These are phyloP conservation scores for Lycophotia porphyrea DNA, from an alignment of 2,888 invertebrate species.

Conservation along the genomic window DNA sequence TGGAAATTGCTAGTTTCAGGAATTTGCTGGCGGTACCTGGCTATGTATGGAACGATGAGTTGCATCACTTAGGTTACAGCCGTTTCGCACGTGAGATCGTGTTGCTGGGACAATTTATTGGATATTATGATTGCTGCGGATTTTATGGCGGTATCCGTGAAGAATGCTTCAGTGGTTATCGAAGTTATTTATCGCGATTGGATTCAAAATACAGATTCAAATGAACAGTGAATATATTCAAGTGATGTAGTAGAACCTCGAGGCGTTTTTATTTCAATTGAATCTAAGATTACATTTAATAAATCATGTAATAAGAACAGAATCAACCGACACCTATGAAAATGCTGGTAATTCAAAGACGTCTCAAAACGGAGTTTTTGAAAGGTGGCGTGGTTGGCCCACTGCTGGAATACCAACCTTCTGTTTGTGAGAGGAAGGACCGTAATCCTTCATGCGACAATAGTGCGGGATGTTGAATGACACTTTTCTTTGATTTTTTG, in stretches of 20 bases:
- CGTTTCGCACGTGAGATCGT: slow-evolving; percentile 59
- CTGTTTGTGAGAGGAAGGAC: neutral
- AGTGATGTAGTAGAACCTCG: too few species aligned
- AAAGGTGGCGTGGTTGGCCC: neutral
- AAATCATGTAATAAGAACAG: neutral
- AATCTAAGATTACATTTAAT: neutral
- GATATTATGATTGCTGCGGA: slow-evolving; percentile 43
- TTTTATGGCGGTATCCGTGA: slow-evolving; percentile 8
- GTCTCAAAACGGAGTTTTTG: neutral
- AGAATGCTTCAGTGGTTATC: neutral
- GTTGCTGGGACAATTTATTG: slow-evolving; percentile 45
- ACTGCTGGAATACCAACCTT: neutral
- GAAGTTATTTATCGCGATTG: neutral
- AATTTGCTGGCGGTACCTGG: slow-evolving; percentile 56
- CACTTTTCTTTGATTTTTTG: neutral
- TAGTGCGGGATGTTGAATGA: neutral
- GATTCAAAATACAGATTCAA: neutral
- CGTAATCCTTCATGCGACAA: neutral
- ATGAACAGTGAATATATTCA: neutral
- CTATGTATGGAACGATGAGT: slow-evolving; percentile 55
- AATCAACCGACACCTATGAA: neutral
- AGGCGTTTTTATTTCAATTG: neutral
- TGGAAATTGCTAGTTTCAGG: slow-evolving; percentile 66
- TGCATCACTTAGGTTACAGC: slow-evolving; percentile 51
- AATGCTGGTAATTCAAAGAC: neutral